Base-by-base conservation (phyloP, 2,888 invertebrate genomes). In the Psylliodes chrysocephalus region DNA sequence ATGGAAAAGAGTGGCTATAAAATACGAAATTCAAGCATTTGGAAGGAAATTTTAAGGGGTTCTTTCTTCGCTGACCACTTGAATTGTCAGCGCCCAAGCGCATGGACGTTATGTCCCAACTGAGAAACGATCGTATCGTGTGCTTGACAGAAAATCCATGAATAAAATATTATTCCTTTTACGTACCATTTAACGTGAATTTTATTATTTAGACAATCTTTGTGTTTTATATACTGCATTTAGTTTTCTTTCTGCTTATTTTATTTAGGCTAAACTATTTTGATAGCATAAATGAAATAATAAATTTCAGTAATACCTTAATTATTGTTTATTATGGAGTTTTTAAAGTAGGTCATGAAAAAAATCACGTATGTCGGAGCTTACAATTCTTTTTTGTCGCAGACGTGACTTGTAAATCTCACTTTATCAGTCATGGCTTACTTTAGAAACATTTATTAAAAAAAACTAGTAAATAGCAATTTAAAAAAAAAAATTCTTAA, bases 1-100 rank as follows among this genome's bases (percentile, higher is more conserved):
- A 78, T 77, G 74, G 73, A 74, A 77, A 74, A 74, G 70, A 75
- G 71, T 71, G 68, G 71, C 71, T 71, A 75, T 75, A 75, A 78
- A 76, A 73, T 68, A 70, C 68, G 68, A 68, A 71, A 72, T 72
- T 71, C 73, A 75, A 73, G 73, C 68, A 71, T 73, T 69, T 57
- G 70, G 68, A 73, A 71, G 71, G 74, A 74, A 73, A 71, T 70
- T 71, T 73, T 66, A 67, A 69, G 71, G 71, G 71, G 67, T 66
- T 63, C 65, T 70, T 72, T 72, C 69, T 67, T 63, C 35, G 69
- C 71, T 76, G 77, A 76, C 77, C 77, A 76, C 75, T 77, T 69
- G 74, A 74, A 71, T 66, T 66, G 63, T 65, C 68, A 63, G 64
- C 64, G 63, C 56, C 62, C 55, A 56, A 59, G 61, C 63, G 60